Conservation (phyloP, 2,113 vertebrate genomes). For the Calypte anna region DNA sequence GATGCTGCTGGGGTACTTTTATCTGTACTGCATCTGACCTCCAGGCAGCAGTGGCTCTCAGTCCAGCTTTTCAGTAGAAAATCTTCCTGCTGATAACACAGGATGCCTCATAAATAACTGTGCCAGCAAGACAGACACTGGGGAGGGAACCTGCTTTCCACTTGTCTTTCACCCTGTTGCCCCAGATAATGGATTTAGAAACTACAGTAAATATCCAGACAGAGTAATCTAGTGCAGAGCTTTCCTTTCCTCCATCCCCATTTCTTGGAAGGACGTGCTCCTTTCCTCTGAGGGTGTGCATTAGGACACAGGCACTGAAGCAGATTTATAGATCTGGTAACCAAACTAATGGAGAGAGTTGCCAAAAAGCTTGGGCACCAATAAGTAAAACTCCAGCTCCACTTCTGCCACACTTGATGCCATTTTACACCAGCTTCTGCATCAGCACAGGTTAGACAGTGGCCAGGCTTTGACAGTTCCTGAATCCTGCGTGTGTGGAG, state of each 20-base stretch:
- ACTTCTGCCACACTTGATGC: not conserved
- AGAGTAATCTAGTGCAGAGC: slow-evolving; percentile 46
- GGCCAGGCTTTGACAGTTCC: not conserved
- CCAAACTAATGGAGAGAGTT: not conserved
- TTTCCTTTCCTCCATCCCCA: not conserved
- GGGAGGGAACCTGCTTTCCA: slow-evolving; percentile 72
- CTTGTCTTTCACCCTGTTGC: slow-evolving; percentile 63
- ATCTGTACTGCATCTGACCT: not conserved
- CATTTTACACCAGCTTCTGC: not conserved
- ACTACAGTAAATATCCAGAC: slow-evolving; percentile 35
- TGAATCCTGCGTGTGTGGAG: not conserved
- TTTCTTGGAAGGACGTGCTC: slow-evolving; percentile 43
- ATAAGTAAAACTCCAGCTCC: not conserved
- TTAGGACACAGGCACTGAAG: not conserved
- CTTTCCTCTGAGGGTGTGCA: not conserved
- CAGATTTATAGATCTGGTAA: not conserved
- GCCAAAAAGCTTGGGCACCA: not conserved
- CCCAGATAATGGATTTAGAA: slow-evolving; percentile 74
- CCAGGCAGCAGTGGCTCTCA: not conserved
- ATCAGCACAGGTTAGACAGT: not conserved
- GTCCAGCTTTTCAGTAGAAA: slow-evolving; percentile 21
- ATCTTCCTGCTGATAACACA: not conserved
- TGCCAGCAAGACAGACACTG: slow-evolving; percentile 56
- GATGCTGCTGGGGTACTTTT: not conserved
- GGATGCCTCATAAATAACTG: slow-evolving; percentile 30